Percentiles rank a stretch among this genome's conserved stretches.
Evolutionary conservation across 92 coral and sea anemone genomes (phyloP).

Genomic region (Meandrina meandrites): DNA sequence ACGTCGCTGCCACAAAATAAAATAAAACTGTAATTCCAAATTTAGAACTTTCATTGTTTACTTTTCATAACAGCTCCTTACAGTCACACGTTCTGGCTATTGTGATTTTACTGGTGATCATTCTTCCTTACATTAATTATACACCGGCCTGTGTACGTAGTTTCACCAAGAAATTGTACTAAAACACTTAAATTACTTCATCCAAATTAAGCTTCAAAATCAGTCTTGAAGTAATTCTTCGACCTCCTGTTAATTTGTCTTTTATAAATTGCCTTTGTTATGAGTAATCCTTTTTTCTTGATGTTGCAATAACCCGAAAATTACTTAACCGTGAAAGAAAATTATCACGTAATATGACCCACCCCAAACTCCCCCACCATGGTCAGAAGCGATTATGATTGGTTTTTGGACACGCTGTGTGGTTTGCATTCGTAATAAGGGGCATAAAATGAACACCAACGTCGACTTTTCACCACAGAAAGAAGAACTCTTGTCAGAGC

Average conservation of each 20-base stretch:
- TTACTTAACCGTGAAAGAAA: conserved; percentile 3
- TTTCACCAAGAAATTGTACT: not conserved
- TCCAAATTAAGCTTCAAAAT: not conserved
- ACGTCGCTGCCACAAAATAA: too few species aligned
- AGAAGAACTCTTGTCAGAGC: not conserved
- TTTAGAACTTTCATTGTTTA: too few species aligned
- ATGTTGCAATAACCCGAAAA: not conserved
- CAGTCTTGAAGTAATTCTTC: not conserved
- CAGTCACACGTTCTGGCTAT: not conserved
- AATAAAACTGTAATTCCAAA: too few species aligned
- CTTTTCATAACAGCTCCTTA: not conserved
- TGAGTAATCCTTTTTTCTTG: too few species aligned
- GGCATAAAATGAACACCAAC: not conserved
- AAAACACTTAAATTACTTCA: not conserved
- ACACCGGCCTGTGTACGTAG: too few species aligned
- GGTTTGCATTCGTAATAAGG: not conserved
- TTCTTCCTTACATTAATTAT: conserved; percentile 3
- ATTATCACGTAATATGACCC: conserved; percentile 3
- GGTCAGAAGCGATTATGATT: too few species aligned
- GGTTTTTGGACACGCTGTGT: not conserved
- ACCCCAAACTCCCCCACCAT: too few species aligned
- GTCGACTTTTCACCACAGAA: too few species aligned
- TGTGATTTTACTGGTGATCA: conserved; percentile 2
- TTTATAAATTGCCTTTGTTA: too few species aligned
- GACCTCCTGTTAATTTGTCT: not conserved